Conservation (phyloP, 2,113 vertebrate species). For the Zapornia atra region DNA sequence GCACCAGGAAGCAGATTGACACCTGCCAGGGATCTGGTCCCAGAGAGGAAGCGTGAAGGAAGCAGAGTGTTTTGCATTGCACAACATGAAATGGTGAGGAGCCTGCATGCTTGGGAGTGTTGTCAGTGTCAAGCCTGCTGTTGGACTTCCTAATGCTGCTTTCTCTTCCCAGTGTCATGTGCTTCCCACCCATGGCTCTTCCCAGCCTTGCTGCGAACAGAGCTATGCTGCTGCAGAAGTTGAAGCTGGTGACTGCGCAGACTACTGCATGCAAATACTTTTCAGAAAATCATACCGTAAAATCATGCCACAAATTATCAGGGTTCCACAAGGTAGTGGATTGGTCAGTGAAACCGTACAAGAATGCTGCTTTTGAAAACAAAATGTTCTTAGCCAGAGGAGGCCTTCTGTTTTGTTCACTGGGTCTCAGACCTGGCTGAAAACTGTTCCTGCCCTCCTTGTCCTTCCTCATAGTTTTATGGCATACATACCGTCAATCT, state of each 20-base stretch:
- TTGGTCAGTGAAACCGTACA: neutral
- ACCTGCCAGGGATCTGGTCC: neutral
- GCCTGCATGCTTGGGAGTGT: fast-evolving
- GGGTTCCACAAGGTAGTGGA: neutral
- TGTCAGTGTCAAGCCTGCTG: neutral
- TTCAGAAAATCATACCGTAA: neutral
- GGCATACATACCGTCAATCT: neutral
- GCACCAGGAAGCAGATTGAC: neutral
- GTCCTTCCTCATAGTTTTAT: neutral
- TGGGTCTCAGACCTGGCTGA: neutral
- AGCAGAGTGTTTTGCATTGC: neutral
- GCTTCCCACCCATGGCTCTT: neutral
- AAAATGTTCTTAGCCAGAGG: neutral
- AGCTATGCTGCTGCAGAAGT: neutral
- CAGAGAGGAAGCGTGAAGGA: neutral
- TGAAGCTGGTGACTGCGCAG: neutral
- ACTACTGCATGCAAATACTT: neutral
- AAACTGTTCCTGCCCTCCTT: neutral
- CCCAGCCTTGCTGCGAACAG: neutral
- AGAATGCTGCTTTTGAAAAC: neutral
- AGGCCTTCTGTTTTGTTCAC: neutral
- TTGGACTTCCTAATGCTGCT: fast-evolving
- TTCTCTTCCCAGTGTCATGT: neutral
- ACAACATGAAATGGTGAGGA: neutral
- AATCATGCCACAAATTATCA: neutral